Conservation (phyloP, 2,888 invertebrate species). For the Lysandra bellargus region DNA sequence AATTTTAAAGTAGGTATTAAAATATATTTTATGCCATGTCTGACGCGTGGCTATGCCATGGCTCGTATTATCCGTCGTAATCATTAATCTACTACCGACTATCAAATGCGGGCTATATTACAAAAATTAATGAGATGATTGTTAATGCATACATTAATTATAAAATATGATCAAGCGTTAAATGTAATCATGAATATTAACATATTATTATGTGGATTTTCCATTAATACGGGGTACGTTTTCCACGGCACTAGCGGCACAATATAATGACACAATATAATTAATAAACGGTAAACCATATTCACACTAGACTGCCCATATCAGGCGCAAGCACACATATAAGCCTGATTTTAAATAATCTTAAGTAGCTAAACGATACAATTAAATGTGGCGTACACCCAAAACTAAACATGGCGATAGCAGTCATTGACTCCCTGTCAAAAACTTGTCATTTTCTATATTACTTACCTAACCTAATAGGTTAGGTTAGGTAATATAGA, state of each 20-base stretch:
- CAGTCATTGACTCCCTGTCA: no score
- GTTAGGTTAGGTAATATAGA: no score
- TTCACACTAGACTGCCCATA: not conserved
- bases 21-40: no score
- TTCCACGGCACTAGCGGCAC: slow-evolving; percentile 49
- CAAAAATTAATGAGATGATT: slow-evolving; percentile 29
- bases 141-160: slow-evolving; percentile 24
- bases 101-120: slow-evolving; percentile 6
- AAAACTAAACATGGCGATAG: not conserved
- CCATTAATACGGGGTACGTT: slow-evolving; percentile 56
- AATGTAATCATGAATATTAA: slow-evolving; percentile 34
- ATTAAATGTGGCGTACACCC: not conserved
- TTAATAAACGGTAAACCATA: not conserved
- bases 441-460: no score
- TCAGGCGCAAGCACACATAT: not conserved
- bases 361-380: not conserved
- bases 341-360: not conserved
- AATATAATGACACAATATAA: not conserved
- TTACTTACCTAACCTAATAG: no score
- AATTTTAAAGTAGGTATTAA: no score
- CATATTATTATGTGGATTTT: slow-evolving; percentile 49
- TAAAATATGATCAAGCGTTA: slow-evolving; percentile 29
- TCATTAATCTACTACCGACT: not conserved
- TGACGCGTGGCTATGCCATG: no score
- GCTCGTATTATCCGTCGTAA: not conserved